phyloP scores from a whole-genome alignment of 2,113 vertebrate species.

The Tyto alba region DNA sequence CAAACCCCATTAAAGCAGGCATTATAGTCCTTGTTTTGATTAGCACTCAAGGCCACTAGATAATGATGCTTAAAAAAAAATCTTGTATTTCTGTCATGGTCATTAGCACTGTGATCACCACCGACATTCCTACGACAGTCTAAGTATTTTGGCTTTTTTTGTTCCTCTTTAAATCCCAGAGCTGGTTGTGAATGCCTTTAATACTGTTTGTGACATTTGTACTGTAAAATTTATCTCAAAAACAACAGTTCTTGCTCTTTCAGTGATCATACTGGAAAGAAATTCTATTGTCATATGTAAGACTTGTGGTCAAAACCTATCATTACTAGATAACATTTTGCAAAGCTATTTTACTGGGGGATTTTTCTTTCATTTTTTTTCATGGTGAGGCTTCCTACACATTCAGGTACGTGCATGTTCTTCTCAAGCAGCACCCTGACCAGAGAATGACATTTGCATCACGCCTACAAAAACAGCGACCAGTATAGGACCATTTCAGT shows the following conservation, averaged over 20 bases:
- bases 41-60: constrained; percentile 35
- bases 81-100: background rate
- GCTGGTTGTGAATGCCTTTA: background rate
- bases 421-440: background rate
- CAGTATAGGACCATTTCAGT: background rate
- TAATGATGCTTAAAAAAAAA: constrained; percentile 4
- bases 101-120: constrained; percentile 11
- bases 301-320: background rate
- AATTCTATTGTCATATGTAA: background rate
- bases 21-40: constrained; percentile 41
- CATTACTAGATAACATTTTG: background rate
- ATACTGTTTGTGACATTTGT: background rate
- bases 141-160: background rate
- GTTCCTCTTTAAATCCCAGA: background rate
- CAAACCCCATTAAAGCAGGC: constrained; percentile 40
- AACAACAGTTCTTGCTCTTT: background rate
- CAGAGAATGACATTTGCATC: background rate
- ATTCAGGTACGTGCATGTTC: background rate
- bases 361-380: background rate
- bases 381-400: background rate
- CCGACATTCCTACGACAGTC: background rate
- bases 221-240: background rate
- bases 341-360: background rate
- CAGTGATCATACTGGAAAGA: background rate
- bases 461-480: background rate